phyloP scores from a whole-genome alignment of 2,113 vertebrate genomes.

The Menidia beryllina region DNA sequence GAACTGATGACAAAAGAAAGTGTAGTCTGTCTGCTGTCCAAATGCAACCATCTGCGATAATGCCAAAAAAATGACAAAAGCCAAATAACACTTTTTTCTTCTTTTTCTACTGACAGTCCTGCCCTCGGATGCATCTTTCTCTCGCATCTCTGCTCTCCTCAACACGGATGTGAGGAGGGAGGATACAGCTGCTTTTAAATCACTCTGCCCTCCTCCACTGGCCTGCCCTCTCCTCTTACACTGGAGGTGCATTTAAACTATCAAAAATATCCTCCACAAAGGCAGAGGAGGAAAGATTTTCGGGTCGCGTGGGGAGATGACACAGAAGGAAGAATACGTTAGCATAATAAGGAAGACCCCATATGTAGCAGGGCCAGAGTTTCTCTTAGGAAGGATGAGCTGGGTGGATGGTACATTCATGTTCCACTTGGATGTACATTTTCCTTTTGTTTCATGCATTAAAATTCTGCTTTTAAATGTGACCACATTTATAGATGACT shows the following conservation, averaged over 20 bases:
- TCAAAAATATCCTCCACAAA: neutral
- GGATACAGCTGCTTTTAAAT: neutral
- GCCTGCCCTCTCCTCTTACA: neutral
- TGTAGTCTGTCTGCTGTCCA: neutral
- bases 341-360: neutral
- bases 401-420: too few species aligned
- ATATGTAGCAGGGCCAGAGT: neutral
- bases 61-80: neutral
- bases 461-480: neutral
- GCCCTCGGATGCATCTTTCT: neutral
- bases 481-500: neutral
- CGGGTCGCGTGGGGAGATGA: neutral
- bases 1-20: neutral
- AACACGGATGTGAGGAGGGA: neutral
- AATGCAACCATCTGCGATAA: neutral
- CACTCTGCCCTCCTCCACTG: neutral
- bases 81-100: neutral
- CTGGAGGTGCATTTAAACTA: neutral
- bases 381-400: neutral
- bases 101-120: neutral
- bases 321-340: neutral
- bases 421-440: too few species aligned
- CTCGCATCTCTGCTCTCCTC: neutral
- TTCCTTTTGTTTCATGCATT: too few species aligned
- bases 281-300: neutral